Base-by-base conservation (phyloP, 2,797 vertebrate species). In the Schizopygopsis malacanthus region DNA sequence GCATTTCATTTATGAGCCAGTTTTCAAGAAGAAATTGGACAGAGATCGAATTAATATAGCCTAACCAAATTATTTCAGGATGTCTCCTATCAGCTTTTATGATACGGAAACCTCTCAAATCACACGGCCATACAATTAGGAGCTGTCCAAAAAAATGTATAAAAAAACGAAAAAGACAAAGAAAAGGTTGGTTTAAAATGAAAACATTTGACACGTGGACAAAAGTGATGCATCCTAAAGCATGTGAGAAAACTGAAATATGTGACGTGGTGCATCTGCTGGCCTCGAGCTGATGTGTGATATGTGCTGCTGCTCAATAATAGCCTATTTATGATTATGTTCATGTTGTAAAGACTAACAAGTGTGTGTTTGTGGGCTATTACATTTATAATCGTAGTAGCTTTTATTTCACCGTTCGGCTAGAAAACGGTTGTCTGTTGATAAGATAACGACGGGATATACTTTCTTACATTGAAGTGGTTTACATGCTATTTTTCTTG, bases 401-500 rank as follows among this genome's bases (percentile, higher is more conserved):
- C 16, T 63, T 77, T 77, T 56, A 78, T 78, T 78, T 54, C 18
- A 54, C 18, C n/a, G 11, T 15, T 56, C 6, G 33, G 13, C 37
- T 77, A 39, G 75, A 39, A 77, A 54, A 76, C 33, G 9, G 18
- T 3, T 7, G 28, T 1, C 28, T 52, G 12, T 54, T 22, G 10
- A 76, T 76, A 54, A 76, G 72, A 75, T 37, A 76, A 50, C 71
- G 25, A 76, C 47, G 28, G 28, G 54, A 54, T 33, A 56, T 71
- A n/a, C 69, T 71, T 71, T n/a, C 69, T 71, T 71, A 71, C 41
- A 54, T 76, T 18, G 6, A 18, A 11, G 0, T 71, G 28, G 25
- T 73, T 50, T 37, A 52, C 25, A 54, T 67, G 25, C 7, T 47
- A 25, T n/a, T 72, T 37, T 4, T 20, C 13, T 77, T 56, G 50